Conservation (phyloP, 2,113 vertebrate species). For the Boulengeromyrus knoepffleri region DNA sequence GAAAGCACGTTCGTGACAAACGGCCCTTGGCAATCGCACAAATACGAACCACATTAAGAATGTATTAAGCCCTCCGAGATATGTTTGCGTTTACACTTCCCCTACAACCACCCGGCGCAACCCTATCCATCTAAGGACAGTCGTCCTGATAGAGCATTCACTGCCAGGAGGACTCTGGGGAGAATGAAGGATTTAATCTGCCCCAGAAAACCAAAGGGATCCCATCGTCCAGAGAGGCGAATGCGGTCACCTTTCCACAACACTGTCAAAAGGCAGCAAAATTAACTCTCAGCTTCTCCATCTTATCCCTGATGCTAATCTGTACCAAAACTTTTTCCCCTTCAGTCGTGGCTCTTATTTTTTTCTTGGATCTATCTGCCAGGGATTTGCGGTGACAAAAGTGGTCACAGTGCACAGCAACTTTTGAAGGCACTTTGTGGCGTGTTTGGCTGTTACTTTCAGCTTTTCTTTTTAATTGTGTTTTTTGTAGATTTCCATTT, state of each 20-base stretch:
- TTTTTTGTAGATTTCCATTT: neutral
- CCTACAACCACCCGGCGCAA: neutral
- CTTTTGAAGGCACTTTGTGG: constrained; percentile 16
- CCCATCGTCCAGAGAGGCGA: constrained; percentile 27
- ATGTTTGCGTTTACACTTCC: neutral
- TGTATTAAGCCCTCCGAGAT: neutral
- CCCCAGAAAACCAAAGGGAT: constrained; percentile 19
- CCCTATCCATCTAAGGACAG: neutral
- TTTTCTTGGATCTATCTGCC: constrained; percentile 21
- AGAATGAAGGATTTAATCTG: constrained; percentile 31
- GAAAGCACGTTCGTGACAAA: neutral
- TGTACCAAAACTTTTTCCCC: neutral
- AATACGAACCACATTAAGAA: neutral
- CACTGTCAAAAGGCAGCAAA: constrained; percentile 38
- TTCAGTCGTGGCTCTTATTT: neutral
- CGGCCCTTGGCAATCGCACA: neutral
- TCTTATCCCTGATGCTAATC: constrained; percentile 27
- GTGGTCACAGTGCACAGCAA: constrained; percentile 6
- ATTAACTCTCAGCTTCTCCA: constrained; percentile 38
- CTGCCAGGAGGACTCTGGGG: constrained; percentile 30
- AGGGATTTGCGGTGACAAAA: constrained; percentile 28
- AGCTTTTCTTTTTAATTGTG: constrained; percentile 3
- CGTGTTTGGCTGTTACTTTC: neutral
- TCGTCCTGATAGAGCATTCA: constrained; percentile 10
- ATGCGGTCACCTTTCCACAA: constrained; percentile 26